Conservation (phyloP, 1,140 invertebrate species). For the Calycopis cecrops region DNA sequence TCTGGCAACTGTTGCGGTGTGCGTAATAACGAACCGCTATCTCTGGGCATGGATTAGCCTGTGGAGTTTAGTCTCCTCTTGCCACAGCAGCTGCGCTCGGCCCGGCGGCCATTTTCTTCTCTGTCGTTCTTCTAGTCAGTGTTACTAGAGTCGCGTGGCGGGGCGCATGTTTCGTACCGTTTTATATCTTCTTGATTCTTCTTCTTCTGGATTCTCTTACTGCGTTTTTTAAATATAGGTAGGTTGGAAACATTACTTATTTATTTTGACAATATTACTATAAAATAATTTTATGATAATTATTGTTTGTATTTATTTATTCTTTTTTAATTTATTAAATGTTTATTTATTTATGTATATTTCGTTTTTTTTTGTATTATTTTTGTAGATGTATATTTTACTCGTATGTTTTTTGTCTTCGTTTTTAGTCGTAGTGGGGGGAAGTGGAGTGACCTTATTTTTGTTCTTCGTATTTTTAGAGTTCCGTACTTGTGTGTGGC, state of each 20-base stretch:
- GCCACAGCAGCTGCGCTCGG: conserved; percentile 39
- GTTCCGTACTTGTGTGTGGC: too few species aligned
- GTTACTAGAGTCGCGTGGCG: conserved; percentile 35
- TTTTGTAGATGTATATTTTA: too few species aligned
- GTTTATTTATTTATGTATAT: neutral
- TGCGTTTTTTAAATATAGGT: conserved; percentile 36
- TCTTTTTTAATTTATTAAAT: neutral
- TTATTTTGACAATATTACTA: neutral
- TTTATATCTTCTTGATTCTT: conserved; percentile 51
- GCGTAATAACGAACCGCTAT: conserved; percentile 9
- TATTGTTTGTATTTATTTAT: neutral
- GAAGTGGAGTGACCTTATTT: too few species aligned
- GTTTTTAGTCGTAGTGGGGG: too few species aligned
- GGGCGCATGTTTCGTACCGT: conserved; percentile 39
- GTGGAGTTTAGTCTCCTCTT: conserved; percentile 36
- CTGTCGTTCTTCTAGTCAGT: conserved; percentile 64
- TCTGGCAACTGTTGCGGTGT: conserved; percentile 3
- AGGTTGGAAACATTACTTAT: conserved; percentile 29
- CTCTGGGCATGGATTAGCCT: conserved; percentile 44
- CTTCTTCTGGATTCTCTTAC: conserved; percentile 49
- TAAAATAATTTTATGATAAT: neutral
- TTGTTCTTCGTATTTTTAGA: too few species aligned
- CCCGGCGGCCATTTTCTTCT: conserved; percentile 69
- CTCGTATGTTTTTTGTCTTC: too few species aligned
- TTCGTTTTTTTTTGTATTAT: too few species aligned